Evolutionary conservation across 92 coral and sea anemone species (phyloP).

Genomic region (Zoanthus gigantus): DNA sequence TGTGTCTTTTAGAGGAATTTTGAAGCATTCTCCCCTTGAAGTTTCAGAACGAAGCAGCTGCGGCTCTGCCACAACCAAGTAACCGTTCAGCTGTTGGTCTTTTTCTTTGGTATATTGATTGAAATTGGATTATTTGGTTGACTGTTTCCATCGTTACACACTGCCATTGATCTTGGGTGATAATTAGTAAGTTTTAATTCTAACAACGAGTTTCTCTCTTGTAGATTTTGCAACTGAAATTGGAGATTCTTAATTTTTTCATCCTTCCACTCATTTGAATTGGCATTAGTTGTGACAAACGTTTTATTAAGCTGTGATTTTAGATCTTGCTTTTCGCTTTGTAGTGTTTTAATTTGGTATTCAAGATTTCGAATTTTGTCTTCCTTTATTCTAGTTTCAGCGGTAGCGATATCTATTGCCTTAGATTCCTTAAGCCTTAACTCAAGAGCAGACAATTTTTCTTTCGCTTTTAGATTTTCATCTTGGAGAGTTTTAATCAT

Average conservation of each 20-base stretch:
- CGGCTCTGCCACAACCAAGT: background rate
- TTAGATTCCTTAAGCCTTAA: conserved; percentile 18
- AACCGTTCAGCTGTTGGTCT: background rate
- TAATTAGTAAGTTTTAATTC: background rate
- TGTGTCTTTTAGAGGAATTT: background rate
- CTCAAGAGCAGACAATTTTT: conserved; percentile 12
- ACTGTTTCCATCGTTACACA: background rate
- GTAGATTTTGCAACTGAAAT: conserved; percentile 1
- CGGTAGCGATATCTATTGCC: background rate
- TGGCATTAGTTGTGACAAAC: background rate
- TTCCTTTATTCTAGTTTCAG: conserved; percentile 14
- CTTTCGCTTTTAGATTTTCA: conserved; percentile 9
- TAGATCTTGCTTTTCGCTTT: background rate
- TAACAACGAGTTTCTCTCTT: conserved; percentile 19
- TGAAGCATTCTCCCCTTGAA: background rate
- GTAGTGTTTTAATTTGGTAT: background rate
- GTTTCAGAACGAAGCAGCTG: background rate
- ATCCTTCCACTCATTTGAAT: background rate
- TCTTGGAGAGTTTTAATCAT: background rate
- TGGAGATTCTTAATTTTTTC: background rate
- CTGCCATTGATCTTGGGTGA: background rate
- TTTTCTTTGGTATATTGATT: background rate
- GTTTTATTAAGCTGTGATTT: conserved; percentile 14
- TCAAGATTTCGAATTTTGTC: conserved; percentile 33
- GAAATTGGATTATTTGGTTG: background rate